phyloP scores from a whole-genome alignment of 2,113 vertebrate genomes.

The Mormyrus iriodes region DNA sequence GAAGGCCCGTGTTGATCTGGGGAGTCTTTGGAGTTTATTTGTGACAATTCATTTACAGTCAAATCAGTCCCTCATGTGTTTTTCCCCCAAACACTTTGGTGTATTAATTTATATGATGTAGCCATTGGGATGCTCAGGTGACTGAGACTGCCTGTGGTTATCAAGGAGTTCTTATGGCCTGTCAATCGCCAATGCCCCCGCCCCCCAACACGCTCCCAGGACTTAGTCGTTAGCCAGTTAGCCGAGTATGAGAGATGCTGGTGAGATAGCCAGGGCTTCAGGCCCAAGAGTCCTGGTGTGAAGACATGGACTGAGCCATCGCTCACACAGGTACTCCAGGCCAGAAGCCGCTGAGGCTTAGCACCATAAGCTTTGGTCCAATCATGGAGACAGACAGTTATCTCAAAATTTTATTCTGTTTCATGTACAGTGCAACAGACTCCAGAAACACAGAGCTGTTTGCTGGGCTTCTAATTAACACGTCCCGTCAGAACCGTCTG shows the following conservation, averaged over 20 bases:
- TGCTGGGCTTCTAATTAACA: neutral
- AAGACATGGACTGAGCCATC: neutral
- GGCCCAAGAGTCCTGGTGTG: neutral
- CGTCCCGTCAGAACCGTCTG: neutral
- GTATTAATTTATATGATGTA: neutral
- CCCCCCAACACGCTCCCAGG: neutral
- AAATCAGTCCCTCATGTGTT: neutral
- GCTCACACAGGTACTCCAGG: neutral
- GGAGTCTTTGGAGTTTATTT: neutral
- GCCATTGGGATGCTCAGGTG: neutral
- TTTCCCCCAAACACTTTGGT: neutral
- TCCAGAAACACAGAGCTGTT: neutral
- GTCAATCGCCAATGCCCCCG: neutral
- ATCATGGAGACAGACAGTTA: neutral
- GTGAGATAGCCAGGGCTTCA: neutral
- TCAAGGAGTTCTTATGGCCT: neutral
- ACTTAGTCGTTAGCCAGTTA: neutral
- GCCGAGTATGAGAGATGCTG: neutral
- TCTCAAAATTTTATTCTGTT: neutral
- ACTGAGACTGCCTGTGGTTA: neutral
- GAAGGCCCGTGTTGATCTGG: neutral
- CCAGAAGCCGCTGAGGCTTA: neutral
- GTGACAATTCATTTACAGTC: neutral
- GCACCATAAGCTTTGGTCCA: neutral
- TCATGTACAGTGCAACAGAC: neutral